Percentiles rank a stretch among this genome's conserved stretches.
These are phyloP conservation scores for Pseudois nayaur DNA, from an alignment of 2,113 vertebrate genomes.

Conservation along the genomic window DNA sequence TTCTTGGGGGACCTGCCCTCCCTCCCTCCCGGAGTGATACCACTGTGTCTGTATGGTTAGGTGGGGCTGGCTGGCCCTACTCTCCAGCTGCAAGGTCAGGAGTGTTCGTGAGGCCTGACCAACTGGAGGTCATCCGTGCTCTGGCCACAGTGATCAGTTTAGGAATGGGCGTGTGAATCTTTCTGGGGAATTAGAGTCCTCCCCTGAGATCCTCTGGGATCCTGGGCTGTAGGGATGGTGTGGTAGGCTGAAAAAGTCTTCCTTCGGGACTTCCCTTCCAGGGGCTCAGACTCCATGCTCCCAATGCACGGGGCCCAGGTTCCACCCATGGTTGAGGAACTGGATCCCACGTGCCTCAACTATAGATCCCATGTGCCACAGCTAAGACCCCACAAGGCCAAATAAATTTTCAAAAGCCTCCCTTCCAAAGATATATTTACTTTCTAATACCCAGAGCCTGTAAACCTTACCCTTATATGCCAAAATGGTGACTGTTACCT, in stretches of 20 bases:
- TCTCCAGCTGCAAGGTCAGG: neutral
- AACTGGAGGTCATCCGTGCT: neutral
- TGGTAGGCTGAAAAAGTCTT: neutral
- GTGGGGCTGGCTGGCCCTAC: neutral
- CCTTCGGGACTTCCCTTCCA: neutral
- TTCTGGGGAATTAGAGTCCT: neutral
- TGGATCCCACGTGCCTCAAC: neutral
- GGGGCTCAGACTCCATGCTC: neutral
- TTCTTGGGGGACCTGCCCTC: neutral
- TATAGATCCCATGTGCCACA: neutral
- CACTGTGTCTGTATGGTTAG: neutral
- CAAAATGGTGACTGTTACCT: neutral
- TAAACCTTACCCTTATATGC: neutral
- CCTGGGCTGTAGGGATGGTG: neutral
- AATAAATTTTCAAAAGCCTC: neutral
- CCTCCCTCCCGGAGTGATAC: neutral
- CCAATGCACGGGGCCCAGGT: neutral
- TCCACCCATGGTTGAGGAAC: neutral
- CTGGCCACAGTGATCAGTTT: neutral
- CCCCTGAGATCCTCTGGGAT: neutral
- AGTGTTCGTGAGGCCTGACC: neutral
- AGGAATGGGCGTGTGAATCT: neutral
- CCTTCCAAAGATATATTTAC: neutral
- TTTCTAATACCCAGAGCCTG: neutral
- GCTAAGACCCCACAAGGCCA: neutral